Conservation (phyloP, 2,888 invertebrate genomes). For the Aphrophora alni region DNA sequence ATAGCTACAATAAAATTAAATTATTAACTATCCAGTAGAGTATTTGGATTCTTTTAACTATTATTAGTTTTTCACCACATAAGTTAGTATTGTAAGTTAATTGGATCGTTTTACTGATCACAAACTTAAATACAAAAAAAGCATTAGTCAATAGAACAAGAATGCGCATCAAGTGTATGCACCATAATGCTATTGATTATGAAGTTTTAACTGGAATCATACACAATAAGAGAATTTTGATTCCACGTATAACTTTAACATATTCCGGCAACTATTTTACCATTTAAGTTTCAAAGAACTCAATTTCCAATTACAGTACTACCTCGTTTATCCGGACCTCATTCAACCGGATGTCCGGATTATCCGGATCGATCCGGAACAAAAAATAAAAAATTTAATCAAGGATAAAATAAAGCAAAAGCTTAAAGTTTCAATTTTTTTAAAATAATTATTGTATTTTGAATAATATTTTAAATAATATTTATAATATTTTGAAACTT, state of each 20-base stretch:
- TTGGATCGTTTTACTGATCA: background rate
- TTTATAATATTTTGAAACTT: too few species aligned
- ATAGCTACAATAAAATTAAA: too few species aligned
- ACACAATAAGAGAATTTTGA: background rate
- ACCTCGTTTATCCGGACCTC: too few species aligned
- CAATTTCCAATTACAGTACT: background rate
- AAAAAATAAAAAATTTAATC: too few species aligned
- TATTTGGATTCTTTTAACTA: too few species aligned
- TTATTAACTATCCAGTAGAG: too few species aligned
- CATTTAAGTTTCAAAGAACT: background rate
- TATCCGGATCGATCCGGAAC: too few species aligned
- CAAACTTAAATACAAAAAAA: conserved; percentile 15
- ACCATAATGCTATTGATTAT: conserved; percentile 2
- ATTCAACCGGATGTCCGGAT: too few species aligned
- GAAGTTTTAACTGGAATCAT: background rate
- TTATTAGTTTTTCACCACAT: background rate
- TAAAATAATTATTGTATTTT: too few species aligned
- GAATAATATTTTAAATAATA: too few species aligned
- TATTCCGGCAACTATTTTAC: conserved; percentile 18
- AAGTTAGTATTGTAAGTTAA: background rate
- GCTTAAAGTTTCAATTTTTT: too few species aligned
- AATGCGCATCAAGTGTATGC: background rate
- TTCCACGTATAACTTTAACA: conserved; percentile 18
- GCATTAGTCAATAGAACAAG: conserved; percentile 15
- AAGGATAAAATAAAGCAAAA: too few species aligned